Conservation (phyloP, 2,113 vertebrate species). For the Boleophthalmus pectinirostris region DNA sequence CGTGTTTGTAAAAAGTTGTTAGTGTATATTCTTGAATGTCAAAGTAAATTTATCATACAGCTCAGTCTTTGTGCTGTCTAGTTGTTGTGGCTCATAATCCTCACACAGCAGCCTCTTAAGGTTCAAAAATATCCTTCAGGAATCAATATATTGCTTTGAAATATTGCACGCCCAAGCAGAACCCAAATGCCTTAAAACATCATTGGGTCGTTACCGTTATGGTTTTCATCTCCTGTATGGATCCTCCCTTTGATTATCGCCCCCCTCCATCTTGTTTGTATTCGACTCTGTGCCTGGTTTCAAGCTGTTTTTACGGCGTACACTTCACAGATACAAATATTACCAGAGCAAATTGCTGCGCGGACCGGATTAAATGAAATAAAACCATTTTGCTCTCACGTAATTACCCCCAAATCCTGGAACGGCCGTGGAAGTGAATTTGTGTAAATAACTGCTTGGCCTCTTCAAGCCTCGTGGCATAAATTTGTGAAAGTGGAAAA, state of each 20-base stretch:
- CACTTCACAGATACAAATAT: conserved; percentile 71
- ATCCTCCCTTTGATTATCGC: conserved; percentile 32
- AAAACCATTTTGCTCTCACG: conserved; percentile 75
- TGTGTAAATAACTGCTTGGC: conserved; percentile 77
- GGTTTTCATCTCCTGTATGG: conserved; percentile 15
- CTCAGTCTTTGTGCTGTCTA: background rate
- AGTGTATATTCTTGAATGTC: background rate
- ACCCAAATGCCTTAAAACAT: conserved; percentile 15
- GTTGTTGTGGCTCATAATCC: conserved; percentile 2
- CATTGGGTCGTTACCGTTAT: background rate
- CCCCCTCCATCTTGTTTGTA: conserved; percentile 38
- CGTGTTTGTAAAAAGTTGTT: background rate
- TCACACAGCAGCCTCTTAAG: conserved; percentile 6
- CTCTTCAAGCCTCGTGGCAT: conserved; percentile 72
- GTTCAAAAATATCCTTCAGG: conserved; percentile 11
- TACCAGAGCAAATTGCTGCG: conserved; percentile 73
- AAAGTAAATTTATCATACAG: background rate
- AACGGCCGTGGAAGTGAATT: conserved; percentile 76
- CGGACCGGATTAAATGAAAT: conserved; percentile 77
- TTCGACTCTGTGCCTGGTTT: conserved; percentile 56
- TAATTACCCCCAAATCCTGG: conserved; percentile 76
- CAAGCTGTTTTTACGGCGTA: conserved; percentile 64
- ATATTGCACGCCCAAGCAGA: conserved; percentile 10
- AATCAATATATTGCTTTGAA: conserved; percentile 10
- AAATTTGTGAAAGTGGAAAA: conserved; percentile 60